Evolutionary conservation across 2,113 vertebrate species (phyloP).

Genomic region (Bubo scandiacus): DNA sequence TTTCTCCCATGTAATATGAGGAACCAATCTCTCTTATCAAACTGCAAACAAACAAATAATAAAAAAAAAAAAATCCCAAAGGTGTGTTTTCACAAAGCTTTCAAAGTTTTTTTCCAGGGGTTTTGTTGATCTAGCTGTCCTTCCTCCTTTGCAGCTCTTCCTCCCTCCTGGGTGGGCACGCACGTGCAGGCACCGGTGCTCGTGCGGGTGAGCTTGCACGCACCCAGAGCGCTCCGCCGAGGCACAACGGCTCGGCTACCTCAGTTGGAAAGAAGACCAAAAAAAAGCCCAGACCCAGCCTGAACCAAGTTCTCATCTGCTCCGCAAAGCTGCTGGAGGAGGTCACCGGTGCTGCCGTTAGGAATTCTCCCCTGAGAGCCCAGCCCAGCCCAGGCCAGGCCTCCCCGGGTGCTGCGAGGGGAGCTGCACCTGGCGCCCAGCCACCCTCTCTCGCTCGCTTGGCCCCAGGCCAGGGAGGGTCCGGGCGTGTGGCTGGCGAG

Average conservation of each 20-base stretch:
- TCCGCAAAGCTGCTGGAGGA: not conserved
- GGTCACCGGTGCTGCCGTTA: accelerated
- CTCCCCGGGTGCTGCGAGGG: too few species aligned
- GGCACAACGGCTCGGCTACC: accelerated
- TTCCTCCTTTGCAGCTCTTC: not conserved
- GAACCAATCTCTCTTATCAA: not conserved
- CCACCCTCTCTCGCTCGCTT: not conserved
- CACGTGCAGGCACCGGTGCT: not conserved
- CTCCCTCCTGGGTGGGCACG: not conserved
- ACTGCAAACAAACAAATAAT: not conserved
- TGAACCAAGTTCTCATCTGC: not conserved
- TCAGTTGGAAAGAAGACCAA: not conserved
- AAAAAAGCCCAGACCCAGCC: not conserved
- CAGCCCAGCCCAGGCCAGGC: too few species aligned
- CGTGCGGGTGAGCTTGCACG: accelerated
- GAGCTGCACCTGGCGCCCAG: not conserved
- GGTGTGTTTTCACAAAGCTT: not conserved
- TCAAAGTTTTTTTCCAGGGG: not conserved
- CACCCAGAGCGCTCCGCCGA: not conserved
- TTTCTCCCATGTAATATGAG: not conserved
- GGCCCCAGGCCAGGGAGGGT: not conserved
- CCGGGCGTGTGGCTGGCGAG: accelerated
- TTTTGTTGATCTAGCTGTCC: not conserved
- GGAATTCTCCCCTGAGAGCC: not conserved
- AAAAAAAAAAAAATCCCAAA: not conserved